A percentile compares a stretch with the other conserved stretches of the same genome.
Evolutionary conservation across 2,113 vertebrate species (phyloP).

Genomic region (Antigone vipio): DNA sequence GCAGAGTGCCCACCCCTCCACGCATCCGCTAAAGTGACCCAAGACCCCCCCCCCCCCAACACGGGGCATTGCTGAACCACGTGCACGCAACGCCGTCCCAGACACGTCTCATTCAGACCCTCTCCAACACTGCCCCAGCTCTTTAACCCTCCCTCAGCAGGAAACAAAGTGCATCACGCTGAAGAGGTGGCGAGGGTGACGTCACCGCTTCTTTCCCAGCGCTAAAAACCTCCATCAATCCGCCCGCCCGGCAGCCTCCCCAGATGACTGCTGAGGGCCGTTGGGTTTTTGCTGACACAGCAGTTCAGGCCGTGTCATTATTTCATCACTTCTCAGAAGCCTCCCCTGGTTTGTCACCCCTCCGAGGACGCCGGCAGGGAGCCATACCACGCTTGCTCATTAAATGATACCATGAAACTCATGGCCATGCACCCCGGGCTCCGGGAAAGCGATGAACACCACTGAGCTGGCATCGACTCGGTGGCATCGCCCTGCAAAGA

Average conservation of each 20-base stretch:
- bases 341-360: not conserved
- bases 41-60: accelerated
- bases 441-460: not conserved
- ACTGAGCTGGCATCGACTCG: accelerated
- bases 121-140: accelerated
- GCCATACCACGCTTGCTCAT: accelerated
- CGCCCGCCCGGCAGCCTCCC: not conserved
- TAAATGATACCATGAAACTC: not conserved
- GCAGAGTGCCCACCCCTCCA: not conserved
- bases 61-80: accelerated
- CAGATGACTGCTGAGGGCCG: not conserved
- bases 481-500: not conserved
- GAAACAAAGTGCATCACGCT: accelerated
- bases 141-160: not conserved
- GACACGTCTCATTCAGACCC: not conserved
- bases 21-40: accelerated
- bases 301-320: not conserved
- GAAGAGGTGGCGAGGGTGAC: not conserved
- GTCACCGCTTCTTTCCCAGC: not conserved
- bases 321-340: constrained; percentile 25
- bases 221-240: not conserved
- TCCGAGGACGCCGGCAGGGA: not conserved
- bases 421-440: accelerated
- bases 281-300: not conserved
- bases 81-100: accelerated